Conservation (phyloP, 1,140 invertebrate genomes). For the Calliphora vicina region DNA sequence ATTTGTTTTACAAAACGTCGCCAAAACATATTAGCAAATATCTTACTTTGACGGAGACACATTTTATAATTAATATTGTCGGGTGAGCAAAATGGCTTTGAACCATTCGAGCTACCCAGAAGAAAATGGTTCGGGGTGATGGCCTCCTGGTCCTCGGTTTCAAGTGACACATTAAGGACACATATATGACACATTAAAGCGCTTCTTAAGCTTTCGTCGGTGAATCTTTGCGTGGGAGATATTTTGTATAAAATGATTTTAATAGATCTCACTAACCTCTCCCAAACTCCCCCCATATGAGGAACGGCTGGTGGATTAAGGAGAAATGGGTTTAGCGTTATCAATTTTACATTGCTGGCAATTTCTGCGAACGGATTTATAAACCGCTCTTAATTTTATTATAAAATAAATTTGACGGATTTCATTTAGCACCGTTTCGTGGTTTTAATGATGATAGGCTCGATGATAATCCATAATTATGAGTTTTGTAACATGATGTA, state of each 20-base stretch:
- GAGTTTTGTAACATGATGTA: slow-evolving; percentile 49
- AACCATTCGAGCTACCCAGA: slow-evolving; percentile 31
- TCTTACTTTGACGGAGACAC: neutral
- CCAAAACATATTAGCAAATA: neutral
- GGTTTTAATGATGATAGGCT: slow-evolving; percentile 19
- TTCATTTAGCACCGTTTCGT: slow-evolving; percentile 24
- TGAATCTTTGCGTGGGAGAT: no score
- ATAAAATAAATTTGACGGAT: slow-evolving; percentile 3
- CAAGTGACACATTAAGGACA: no score
- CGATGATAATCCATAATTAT: slow-evolving; percentile 16
- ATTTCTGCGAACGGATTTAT: neutral
- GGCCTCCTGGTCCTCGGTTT: slow-evolving; percentile 44
- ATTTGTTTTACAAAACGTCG: neutral
- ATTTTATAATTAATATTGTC: neutral
- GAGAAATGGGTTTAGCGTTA: neutral
- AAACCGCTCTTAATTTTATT: neutral
- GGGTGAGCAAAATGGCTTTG: neutral
- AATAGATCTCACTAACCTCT: slow-evolving; percentile 43
- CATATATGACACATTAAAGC: slow-evolving; percentile 49
- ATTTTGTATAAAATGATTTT: slow-evolving; percentile 42
- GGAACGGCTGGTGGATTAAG: slow-evolving; percentile 47
- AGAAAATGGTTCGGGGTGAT: slow-evolving; percentile 54
- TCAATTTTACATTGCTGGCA: slow-evolving; percentile 26
- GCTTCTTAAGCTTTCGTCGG: neutral
- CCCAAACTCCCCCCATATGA: slow-evolving; percentile 47